phyloP scores from a whole-genome alignment of 2,888 invertebrate species.

The Mythimna albipuncta region DNA sequence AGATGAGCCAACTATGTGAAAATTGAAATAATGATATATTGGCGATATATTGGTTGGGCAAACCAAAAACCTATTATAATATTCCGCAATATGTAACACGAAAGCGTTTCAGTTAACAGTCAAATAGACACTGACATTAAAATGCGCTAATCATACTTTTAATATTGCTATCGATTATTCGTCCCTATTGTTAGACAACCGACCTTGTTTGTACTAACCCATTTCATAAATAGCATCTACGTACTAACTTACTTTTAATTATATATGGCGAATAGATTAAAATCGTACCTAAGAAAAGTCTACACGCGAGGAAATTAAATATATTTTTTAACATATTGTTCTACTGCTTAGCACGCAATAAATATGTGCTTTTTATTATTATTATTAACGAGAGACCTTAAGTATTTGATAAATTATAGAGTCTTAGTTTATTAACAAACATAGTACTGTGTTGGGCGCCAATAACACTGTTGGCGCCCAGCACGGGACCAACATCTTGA shows the following conservation, averaged over 20 bases:
- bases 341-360: slow-evolving; percentile 54
- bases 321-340: slow-evolving; percentile 52
- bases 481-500: slow-evolving; percentile 18
- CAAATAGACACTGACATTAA: slow-evolving; percentile 58
- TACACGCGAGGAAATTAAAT: slow-evolving; percentile 65
- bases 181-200: slow-evolving; percentile 54
- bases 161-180: slow-evolving; percentile 61
- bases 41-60: not conserved
- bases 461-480: slow-evolving; percentile 40
- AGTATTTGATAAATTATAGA: slow-evolving; percentile 37
- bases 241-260: slow-evolving; percentile 61
- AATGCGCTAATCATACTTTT: slow-evolving; percentile 59
- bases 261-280: slow-evolving; percentile 54
- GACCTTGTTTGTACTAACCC: slow-evolving; percentile 63
- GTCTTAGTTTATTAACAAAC: slow-evolving; percentile 34
- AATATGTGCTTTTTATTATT: slow-evolving; percentile 51
- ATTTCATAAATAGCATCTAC: slow-evolving; percentile 56
- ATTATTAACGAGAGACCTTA: slow-evolving; percentile 34
- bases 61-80: not conserved
- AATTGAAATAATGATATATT: not conserved
- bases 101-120: slow-evolving; percentile 42
- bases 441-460: slow-evolving; percentile 54
- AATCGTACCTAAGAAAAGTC: slow-evolving; percentile 62
- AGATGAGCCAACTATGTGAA: too few species aligned
- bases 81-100: slow-evolving; percentile 5